These are phyloP conservation scores for Drosophila koepferae DNA, from an alignment of 2,888 invertebrate species.

Conservation along the genomic window DNA sequence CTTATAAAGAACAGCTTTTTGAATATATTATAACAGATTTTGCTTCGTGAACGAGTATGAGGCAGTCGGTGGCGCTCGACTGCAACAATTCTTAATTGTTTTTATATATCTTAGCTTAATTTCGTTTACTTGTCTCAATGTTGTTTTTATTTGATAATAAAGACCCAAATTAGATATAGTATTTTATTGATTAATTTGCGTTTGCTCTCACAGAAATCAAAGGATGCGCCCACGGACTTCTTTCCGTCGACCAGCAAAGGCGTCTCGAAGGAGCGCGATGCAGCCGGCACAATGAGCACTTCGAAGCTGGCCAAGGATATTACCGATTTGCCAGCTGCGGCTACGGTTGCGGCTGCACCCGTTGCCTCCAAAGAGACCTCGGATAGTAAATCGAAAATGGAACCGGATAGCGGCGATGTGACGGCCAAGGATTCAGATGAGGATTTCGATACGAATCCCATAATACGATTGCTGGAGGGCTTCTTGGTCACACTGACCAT, in stretches of 20 bases:
- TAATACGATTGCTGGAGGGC: constrained; percentile 82
- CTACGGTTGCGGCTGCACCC: constrained; percentile 29
- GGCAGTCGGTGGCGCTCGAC: background rate
- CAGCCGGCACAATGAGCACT: constrained; percentile 31
- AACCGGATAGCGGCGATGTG: constrained; percentile 78
- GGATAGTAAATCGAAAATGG: constrained; percentile 77
- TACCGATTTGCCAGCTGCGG: constrained; percentile 55
- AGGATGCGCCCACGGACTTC: constrained; percentile 73
- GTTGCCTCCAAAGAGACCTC: constrained; percentile 63
- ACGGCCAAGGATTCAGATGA: constrained; percentile 81
- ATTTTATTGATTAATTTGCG: background rate
- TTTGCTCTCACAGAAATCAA: constrained; percentile 68
- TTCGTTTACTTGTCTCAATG: constrained; percentile 57
- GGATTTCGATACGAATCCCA: constrained; percentile 81
- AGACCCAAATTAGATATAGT: background rate
- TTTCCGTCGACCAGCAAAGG: constrained; percentile 75
- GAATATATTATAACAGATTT: background rate
- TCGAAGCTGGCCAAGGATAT: constrained; percentile 59
- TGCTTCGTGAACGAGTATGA: background rate
- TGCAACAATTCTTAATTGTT: background rate
- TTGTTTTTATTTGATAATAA: constrained; percentile 6
- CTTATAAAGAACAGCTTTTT: background rate
- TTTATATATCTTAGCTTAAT: constrained; percentile 41
- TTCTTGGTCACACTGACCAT: constrained; percentile 92
- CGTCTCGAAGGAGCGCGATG: constrained; percentile 76